Evolutionary conservation across 2,797 vertebrate genomes (phyloP).

Genomic region (Tadarida brasiliensis): DNA sequence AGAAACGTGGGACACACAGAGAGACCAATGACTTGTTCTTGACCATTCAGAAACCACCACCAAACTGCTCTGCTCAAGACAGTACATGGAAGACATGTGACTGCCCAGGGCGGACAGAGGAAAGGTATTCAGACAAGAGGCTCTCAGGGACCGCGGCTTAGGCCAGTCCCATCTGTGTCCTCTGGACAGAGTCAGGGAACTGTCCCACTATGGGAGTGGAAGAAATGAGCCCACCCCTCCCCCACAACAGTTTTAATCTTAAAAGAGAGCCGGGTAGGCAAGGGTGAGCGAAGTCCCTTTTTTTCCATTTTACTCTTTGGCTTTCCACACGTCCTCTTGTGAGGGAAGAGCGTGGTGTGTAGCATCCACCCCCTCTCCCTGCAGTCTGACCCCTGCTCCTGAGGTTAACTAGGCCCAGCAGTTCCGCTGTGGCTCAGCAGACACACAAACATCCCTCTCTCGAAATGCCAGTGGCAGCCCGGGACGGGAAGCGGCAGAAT

Average conservation of each 20-base stretch:
- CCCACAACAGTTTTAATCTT: conserved; percentile 67
- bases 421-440: not conserved
- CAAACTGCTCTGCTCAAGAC: conserved; percentile 76
- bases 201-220: conserved; percentile 66
- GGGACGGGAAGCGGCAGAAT: not conserved
- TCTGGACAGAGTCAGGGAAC: conserved; percentile 79
- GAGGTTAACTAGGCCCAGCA: conserved; percentile 77
- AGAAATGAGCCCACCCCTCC: conserved; percentile 63
- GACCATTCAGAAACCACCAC: conserved; percentile 82
- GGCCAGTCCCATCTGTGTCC: conserved; percentile 81
- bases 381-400: conserved; percentile 70
- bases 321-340: conserved; percentile 76
- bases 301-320: conserved; percentile 74
- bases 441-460: conserved; percentile 73
- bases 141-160: conserved; percentile 65
- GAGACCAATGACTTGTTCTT: conserved; percentile 79
- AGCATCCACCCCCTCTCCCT: conserved; percentile 52
- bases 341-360: not conserved
- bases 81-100: conserved; percentile 66
- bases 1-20: conserved; percentile 79
- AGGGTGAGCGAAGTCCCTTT: conserved; percentile 65
- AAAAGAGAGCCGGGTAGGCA: conserved; percentile 64
- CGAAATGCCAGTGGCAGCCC: conserved; percentile 18
- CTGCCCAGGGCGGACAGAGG: conserved; percentile 72
- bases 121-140: conserved; percentile 71